Base-by-base conservation (phyloP, 1,140 invertebrate species). In the Tribolium madens region DNA sequence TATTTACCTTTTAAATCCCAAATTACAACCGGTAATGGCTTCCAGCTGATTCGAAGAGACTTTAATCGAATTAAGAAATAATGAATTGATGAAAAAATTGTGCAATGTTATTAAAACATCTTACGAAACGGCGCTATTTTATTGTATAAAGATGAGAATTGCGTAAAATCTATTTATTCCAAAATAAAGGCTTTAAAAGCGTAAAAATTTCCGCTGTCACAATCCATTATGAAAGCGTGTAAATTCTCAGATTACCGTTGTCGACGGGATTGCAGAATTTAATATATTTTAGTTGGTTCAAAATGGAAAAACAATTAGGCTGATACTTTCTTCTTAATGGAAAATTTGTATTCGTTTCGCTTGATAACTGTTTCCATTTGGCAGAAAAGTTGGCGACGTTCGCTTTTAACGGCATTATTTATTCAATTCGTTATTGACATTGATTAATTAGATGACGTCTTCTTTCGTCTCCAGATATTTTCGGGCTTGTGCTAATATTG, bases 1-100 rank as follows among this genome's bases (percentile, higher is more conserved):
- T 64, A 64, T 64, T 64, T 64, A 64, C 57, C 36, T 64, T 64
- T 64, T 64, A 64, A 64, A 64, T 64, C 57, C 57, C n/a, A 64
- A 64, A 64, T 64, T 64, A 64, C 57, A 64, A 33, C 57, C 57
- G 57, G 57, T 64, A 64, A 64, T 64, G 26, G 57, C 26, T 64
- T 64, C 57, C 57, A 64, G 18, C 57, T 64, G 21, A 64, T 10
- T 57, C 5, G 26, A 33, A 31, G 26, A 64, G 31, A 36, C 57
- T 13, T 64, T 64, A 64, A 64, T 64, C 57, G 57, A 64, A 64
- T 64, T 64, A 33, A 7, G 13, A 64, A 64, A 64, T 64, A n/a
- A 33, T 18, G 26, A 33, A 33, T 64, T 26, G 26, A 14, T 42
- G 36, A 42, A 42, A 42, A 42, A 10, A 42, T 42, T 42, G 4